These are phyloP conservation scores for Micromys minutus DNA, from an alignment of 2,113 vertebrate species.

Conservation along the genomic window DNA sequence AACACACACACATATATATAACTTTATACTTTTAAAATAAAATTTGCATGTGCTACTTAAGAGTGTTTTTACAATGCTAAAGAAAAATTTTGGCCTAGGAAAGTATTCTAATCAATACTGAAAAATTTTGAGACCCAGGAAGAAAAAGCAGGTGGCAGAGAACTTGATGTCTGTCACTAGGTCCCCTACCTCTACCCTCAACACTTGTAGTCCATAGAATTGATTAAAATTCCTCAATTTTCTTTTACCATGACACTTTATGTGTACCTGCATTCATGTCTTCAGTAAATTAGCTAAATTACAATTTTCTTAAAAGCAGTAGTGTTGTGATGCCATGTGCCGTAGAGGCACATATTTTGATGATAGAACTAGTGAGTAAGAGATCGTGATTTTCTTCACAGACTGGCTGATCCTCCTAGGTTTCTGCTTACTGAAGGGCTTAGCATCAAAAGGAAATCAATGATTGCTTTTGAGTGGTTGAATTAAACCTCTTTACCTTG, in stretches of 20 bases:
- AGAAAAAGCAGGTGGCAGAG: constrained; percentile 54
- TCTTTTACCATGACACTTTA: background rate
- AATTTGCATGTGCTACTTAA: background rate
- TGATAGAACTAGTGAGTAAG: background rate
- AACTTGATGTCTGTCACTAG: background rate
- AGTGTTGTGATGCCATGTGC: background rate
- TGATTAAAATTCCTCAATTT: background rate
- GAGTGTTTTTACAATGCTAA: background rate
- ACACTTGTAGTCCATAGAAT: background rate
- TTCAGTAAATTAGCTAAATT: background rate
- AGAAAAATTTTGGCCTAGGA: constrained; percentile 58
- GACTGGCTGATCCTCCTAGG: background rate
- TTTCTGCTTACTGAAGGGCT: background rate
- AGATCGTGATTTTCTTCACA: background rate
- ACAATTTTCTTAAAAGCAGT: constrained; percentile 5
- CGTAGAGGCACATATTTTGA: background rate
- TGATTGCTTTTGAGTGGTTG: constrained; percentile 66
- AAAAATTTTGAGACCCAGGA: constrained; percentile 60
- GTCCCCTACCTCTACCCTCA: background rate
- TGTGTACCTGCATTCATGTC: background rate
- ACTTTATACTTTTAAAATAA: background rate
- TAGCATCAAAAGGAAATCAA: constrained; percentile 78
- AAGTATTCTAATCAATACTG: constrained; percentile 36
- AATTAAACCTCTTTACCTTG: constrained; percentile 66
- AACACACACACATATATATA: too few species aligned